Conservation (phyloP, 2,797 vertebrate genomes). For the Coregonus sp. region DNA sequence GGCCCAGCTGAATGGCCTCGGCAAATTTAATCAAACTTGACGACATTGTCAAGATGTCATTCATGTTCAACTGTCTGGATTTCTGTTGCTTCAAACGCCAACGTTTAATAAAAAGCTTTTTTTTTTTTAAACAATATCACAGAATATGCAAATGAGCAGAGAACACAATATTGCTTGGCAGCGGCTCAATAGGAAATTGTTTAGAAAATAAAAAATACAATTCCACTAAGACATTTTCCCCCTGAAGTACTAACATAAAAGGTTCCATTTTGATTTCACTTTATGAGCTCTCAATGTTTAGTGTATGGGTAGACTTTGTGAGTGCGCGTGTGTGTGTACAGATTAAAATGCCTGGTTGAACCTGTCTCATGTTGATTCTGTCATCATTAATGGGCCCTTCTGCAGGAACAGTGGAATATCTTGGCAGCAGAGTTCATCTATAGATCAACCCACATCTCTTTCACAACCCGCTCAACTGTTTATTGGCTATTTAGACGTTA, state of each 20-base stretch:
- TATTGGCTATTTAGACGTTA: background rate
- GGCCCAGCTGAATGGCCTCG: too few species aligned
- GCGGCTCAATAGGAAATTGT: slow-evolving; percentile 61
- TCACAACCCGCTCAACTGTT: slow-evolving; percentile 12
- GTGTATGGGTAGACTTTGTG: slow-evolving; percentile 23
- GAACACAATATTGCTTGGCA: slow-evolving; percentile 55
- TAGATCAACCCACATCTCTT: slow-evolving; percentile 58
- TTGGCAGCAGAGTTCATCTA: slow-evolving; percentile 88
- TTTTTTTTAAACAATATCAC: slow-evolving; percentile 51
- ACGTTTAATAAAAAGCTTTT: slow-evolving; percentile 34
- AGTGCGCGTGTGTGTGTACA: slow-evolving; percentile 25
- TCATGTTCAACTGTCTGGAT: slow-evolving; percentile 65
- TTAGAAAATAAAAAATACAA: too few species aligned
- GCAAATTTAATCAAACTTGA: slow-evolving; percentile 73
- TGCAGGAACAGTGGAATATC: slow-evolving; percentile 88
- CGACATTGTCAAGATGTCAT: slow-evolving; percentile 72
- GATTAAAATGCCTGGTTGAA: slow-evolving; percentile 86
- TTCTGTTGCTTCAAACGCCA: slow-evolving; percentile 60
- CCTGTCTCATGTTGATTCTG: slow-evolving; percentile 85
- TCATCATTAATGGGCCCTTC: slow-evolving; percentile 89
- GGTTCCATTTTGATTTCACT: slow-evolving; percentile 33
- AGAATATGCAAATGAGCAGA: slow-evolving; percentile 68
- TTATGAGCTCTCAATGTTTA: slow-evolving; percentile 41
- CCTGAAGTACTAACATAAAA: slow-evolving; percentile 38
- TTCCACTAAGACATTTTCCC: slow-evolving; percentile 1